A percentile compares a stretch with the other conserved stretches of the same genome.
Evolutionary conservation across 1,140 invertebrate genomes (phyloP).

Genomic region (Anastrepha ludens): DNA sequence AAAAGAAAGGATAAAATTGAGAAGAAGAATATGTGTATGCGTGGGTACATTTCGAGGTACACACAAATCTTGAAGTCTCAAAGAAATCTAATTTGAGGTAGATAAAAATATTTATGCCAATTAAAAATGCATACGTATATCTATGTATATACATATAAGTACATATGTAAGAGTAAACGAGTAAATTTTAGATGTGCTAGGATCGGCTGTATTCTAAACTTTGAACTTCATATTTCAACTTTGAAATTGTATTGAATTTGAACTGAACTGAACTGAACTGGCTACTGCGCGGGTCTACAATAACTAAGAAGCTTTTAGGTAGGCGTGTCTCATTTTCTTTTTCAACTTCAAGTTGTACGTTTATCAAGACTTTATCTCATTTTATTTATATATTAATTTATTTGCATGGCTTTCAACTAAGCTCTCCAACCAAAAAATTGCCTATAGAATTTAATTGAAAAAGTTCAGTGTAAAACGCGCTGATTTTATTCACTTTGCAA

Average conservation of each 20-base stretch:
- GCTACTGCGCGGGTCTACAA: not conserved
- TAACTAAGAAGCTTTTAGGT: not conserved
- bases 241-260: not conserved
- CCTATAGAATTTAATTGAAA: no score
- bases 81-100: not conserved
- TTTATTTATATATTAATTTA: no score
- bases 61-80: not conserved
- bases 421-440: no score
- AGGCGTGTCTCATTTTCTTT: not conserved
- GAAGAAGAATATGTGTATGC: not conserved
- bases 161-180: not conserved
- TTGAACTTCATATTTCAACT: no score
- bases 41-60: not conserved
- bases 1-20: slow-evolving; percentile 6
- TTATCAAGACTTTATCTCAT: slow-evolving; percentile 41
- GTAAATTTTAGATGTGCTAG: no score
- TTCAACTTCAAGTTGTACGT: not conserved
- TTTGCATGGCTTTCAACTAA: no score
- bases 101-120: not conserved
- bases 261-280: slow-evolving; percentile 15
- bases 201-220: no score
- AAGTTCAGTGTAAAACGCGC: no score
- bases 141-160: not conserved
- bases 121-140: not conserved
- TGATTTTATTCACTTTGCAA: not conserved